A percentile compares a stretch with the other conserved stretches of the same genome.
Evolutionary conservation across 1,140 invertebrate species (phyloP).

Genomic region (Plectrocnemia conspersa): DNA sequence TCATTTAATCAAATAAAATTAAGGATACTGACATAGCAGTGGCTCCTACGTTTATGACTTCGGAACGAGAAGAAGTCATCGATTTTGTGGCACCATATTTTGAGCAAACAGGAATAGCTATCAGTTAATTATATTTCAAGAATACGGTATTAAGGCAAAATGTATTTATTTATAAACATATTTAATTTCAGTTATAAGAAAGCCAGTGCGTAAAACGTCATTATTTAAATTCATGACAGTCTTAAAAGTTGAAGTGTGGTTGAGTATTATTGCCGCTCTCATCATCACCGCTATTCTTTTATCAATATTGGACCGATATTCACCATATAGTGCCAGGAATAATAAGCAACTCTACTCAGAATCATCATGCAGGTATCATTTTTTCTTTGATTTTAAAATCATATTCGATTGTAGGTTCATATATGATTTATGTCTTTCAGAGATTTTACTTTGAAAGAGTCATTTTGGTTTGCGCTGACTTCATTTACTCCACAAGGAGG

Average conservation of each 20-base stretch:
- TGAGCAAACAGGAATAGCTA: slow-evolving; percentile 82
- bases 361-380: slow-evolving; percentile 66
- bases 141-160: slow-evolving; percentile 12
- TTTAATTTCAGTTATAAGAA: slow-evolving; percentile 66
- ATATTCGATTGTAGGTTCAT: slow-evolving; percentile 6
- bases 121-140: slow-evolving; percentile 54
- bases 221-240: slow-evolving; percentile 93
- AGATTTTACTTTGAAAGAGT: slow-evolving; percentile 82
- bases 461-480: slow-evolving; percentile 90
- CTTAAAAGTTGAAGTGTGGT: slow-evolving; percentile 78
- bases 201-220: slow-evolving; percentile 75
- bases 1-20: too few species aligned
- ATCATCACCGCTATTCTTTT: slow-evolving; percentile 81
- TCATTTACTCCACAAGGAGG: slow-evolving; percentile 89
- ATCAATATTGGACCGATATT: slow-evolving; percentile 84
- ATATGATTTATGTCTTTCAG: slow-evolving; percentile 45
- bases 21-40: slow-evolving; percentile 85
- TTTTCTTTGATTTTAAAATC: too few species aligned
- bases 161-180: slow-evolving; percentile 19
- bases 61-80: slow-evolving; percentile 86
- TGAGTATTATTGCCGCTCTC: slow-evolving; percentile 79
- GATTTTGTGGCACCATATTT: slow-evolving; percentile 91
- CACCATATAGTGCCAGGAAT: slow-evolving; percentile 81
- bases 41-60: slow-evolving; percentile 85
- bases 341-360: slow-evolving; percentile 77